Conservation (phyloP, 2,888 invertebrate genomes). For the Caenorhabditis uteleia region DNA sequence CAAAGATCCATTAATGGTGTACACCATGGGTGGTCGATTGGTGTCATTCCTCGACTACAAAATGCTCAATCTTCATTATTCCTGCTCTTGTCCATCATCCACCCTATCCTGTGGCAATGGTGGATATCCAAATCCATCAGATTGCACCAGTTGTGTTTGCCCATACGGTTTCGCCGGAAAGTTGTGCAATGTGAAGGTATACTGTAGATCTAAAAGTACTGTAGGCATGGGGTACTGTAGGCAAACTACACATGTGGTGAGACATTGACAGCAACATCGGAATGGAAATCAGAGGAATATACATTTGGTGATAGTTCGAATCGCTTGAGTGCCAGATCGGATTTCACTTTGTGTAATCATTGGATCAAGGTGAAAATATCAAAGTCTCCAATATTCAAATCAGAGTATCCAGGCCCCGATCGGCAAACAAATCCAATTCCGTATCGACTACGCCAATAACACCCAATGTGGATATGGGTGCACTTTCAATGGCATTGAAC, state of each 20-base stretch:
- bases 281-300: constrained; percentile 15
- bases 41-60: constrained; percentile 31
- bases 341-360: constrained; percentile 19
- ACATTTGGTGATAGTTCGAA: constrained; percentile 26
- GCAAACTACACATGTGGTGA: constrained; percentile 23
- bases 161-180: constrained; percentile 53
- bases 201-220: neutral
- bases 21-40: constrained; percentile 38
- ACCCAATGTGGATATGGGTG: constrained; percentile 43
- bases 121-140: constrained; percentile 61
- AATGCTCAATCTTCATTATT: constrained; percentile 34
- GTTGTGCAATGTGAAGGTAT: constrained; percentile 27
- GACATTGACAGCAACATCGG: constrained; percentile 13
- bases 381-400: neutral
- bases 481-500: constrained; percentile 46
- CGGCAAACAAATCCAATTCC: constrained; percentile 31
- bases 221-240: too few species aligned
- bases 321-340: constrained; percentile 16
- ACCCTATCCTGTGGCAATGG: constrained; percentile 49
- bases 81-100: constrained; percentile 17
- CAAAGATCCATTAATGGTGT: constrained; percentile 20
- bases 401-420: constrained; percentile 30
- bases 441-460: constrained; percentile 28
- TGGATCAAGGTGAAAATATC: constrained; percentile 19
- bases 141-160: constrained; percentile 53